Base-by-base conservation (phyloP, 1,140 invertebrate species). In the Trichonephila inaurata region DNA sequence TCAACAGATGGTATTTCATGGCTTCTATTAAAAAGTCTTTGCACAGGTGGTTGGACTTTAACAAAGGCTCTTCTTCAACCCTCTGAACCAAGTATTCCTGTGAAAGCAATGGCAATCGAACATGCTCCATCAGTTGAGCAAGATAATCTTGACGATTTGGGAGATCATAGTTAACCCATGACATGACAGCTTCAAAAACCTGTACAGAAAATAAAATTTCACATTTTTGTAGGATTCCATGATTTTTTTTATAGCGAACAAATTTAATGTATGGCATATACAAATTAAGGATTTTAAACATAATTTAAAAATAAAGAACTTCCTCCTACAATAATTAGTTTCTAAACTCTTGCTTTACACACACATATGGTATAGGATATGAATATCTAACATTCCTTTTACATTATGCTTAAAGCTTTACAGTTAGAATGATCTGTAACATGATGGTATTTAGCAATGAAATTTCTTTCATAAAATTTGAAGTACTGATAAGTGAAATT, bases 21-120 rank as follows among this genome's bases (percentile, higher is more conserved):
- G 98, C 99, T 96, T 99, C 98, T 95, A 99, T 99, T 81, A 99
- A 96, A 95, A 98, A 97, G 96, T 99, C 98, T 96, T 96, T 96
- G 97, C 98, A 99, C 94, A 97, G 96, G 86, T 98, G 96, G 96
- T 98, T 98, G 21, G 97, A 97, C 96, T 98, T 98, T 21, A 99
- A 96, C 24, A 99, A 96, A 28, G 98, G 97, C 95, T 99, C 98
- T 95, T 98, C 98, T 95, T 98, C 98, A 21, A 99, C 98, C 66
- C 98, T 96, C 96, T 98, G 97, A 58, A 99, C 97, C 81, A 99
- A 96, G 95, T 98, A 98, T 95, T 99, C 98, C 96, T 98, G 97
- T 72, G 98, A 97, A 90, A 99, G 96, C 88, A 99, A 96, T 51
- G 98, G 98, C 95, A 99, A 96, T 66, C 98, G 97, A 33, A 99